A percentile compares a stretch with the other conserved stretches of the same genome.
Evolutionary conservation across 2,888 invertebrate species (phyloP).

Genomic region (Pherbina coryleti): DNA sequence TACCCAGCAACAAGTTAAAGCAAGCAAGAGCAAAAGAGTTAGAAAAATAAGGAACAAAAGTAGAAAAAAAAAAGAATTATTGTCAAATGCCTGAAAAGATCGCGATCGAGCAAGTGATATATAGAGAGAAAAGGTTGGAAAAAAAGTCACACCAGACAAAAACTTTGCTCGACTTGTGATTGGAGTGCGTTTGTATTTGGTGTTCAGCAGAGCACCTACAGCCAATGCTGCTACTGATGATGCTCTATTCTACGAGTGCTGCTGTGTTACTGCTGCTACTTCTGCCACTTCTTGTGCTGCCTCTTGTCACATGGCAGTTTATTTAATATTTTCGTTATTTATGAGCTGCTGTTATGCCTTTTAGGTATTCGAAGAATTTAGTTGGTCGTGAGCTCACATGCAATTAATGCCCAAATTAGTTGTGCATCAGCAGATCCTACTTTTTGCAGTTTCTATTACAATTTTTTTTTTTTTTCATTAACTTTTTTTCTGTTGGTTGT

Average conservation of each 20-base stretch:
- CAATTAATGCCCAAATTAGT: conserved; percentile 55
- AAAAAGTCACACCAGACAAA: conserved; percentile 21
- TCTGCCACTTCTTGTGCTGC: conserved; percentile 23
- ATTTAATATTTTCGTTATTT: conserved; percentile 49
- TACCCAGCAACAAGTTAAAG: neutral
- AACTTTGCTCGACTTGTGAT: conserved; percentile 51
- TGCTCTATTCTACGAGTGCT: conserved; percentile 23
- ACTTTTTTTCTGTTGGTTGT: neutral
- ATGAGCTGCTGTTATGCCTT: conserved; percentile 55
- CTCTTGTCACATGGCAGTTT: neutral
- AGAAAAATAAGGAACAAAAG: conserved; percentile 36
- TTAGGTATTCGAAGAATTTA: conserved; percentile 54
- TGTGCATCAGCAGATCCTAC: conserved; percentile 14
- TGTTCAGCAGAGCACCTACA: neutral
- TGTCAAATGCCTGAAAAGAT: neutral
- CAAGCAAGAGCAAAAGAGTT: neutral
- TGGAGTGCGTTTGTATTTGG: conserved; percentile 39
- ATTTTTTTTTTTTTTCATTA: neutral
- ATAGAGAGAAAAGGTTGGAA: neutral
- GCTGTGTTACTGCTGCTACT: conserved; percentile 29
- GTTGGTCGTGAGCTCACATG: conserved; percentile 51
- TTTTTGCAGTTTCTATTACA: neutral
- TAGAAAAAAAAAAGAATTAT: conserved; percentile 26
- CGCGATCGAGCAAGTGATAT: conserved; percentile 4
- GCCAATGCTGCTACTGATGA: neutral